phyloP scores from a whole-genome alignment of 2,113 vertebrate genomes.

The Sapajus apella region DNA sequence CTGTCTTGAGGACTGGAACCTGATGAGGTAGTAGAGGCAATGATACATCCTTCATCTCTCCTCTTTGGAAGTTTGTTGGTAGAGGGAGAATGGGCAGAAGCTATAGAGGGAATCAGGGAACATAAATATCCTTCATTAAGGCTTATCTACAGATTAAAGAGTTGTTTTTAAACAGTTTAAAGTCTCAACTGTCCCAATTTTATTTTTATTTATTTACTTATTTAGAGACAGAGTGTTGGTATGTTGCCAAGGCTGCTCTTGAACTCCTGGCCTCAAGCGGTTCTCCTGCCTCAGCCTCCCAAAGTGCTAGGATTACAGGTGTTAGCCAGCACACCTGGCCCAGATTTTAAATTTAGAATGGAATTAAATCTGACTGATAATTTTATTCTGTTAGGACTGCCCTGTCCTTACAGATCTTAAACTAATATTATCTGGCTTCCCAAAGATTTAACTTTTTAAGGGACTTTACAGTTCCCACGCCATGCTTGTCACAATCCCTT shows the following conservation, averaged over 20 bases:
- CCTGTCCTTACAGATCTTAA: not conserved
- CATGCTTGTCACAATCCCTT: not conserved
- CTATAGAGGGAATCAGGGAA: not conserved
- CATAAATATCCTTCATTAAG: not conserved
- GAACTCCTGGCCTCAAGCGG: too few relatives aligned
- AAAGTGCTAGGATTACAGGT: too few relatives aligned
- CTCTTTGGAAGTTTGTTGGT: not conserved
- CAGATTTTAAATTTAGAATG: conserved; percentile 18
- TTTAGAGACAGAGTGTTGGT: too few relatives aligned
- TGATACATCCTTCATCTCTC: not conserved
- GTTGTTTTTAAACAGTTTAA: not conserved
- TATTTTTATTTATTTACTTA: not conserved
- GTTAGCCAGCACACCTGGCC: too few relatives aligned
- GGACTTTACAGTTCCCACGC: too few relatives aligned
- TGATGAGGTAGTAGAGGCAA: not conserved
- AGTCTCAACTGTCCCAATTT: not conserved
- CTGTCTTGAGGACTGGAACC: not conserved
- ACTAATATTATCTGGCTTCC: not conserved
- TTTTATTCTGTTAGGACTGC: not conserved
- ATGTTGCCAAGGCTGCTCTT: too few relatives aligned
- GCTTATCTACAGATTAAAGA: not conserved
- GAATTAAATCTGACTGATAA: not conserved
- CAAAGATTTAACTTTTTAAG: not conserved
- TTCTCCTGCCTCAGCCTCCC: too few relatives aligned
- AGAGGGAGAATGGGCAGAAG: not conserved